These are phyloP conservation scores for cattle (Bos taurus) DNA, from an alignment of 2,113 vertebrate genomes.

Conservation along the genomic window ARS-UCD2.0 NC_037340.1:68528001-68528500, in stretches of 20 bases:
- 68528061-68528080: neutral
- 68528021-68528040: too few relatives aligned
- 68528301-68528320: neutral
- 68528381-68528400: neutral
- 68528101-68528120: neutral
- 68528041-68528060: too few relatives aligned
- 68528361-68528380: neutral
- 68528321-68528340: neutral
- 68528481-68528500: neutral
- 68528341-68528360: neutral
- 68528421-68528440: neutral
- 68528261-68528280: neutral
- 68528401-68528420: neutral
- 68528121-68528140: neutral
- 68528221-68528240: neutral
- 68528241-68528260: neutral
- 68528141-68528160: neutral
- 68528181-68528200: neutral
- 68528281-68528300: neutral
- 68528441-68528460: neutral
- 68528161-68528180: neutral
- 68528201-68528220: slow-evolving; percentile 7
- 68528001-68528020: too few relatives aligned
- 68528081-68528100: neutral
- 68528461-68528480: neutral